A percentile compares a stretch with the other conserved stretches of the same genome.
These are phyloP conservation scores for Meriones unguiculatus DNA, from an alignment of 2,113 vertebrate species.

Conservation along the genomic window DNA sequence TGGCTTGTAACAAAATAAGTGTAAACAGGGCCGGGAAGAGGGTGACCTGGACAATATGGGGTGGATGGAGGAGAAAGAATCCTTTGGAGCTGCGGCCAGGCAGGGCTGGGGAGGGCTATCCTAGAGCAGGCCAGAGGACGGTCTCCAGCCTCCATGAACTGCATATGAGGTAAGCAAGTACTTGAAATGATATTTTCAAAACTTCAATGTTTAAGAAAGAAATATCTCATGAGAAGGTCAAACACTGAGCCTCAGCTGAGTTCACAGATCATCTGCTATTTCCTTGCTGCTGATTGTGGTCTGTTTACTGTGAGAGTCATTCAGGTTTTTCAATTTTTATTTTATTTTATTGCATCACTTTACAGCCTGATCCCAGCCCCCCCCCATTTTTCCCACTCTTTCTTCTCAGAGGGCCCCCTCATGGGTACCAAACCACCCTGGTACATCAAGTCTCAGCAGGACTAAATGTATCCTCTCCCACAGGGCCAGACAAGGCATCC, in stretches of 20 bases:
- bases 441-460: too few relatives aligned
- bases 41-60: neutral
- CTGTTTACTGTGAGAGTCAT: neutral
- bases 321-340: neutral
- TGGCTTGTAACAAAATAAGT: neutral
- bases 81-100: neutral
- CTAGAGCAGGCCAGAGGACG: rapidly evolving
- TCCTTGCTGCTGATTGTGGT: constrained; percentile 1
- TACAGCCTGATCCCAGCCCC: too few relatives aligned
- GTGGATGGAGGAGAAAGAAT: neutral
- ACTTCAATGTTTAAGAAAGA: neutral
- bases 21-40: neutral
- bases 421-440: too few relatives aligned
- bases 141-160: neutral
- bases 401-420: too few relatives aligned
- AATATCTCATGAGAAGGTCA: constrained; percentile 3
- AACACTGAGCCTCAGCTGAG: neutral
- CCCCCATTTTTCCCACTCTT: too few relatives aligned
- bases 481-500: too few relatives aligned
- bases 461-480: too few relatives aligned
- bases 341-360: too few relatives aligned
- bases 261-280: neutral
- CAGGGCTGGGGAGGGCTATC: neutral
- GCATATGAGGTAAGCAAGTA: constrained; percentile 3
- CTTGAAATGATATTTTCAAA: neutral